These are phyloP conservation scores for Pelusios castaneus DNA, from an alignment of 2,113 vertebrate species.

Conservation along the genomic window DNA sequence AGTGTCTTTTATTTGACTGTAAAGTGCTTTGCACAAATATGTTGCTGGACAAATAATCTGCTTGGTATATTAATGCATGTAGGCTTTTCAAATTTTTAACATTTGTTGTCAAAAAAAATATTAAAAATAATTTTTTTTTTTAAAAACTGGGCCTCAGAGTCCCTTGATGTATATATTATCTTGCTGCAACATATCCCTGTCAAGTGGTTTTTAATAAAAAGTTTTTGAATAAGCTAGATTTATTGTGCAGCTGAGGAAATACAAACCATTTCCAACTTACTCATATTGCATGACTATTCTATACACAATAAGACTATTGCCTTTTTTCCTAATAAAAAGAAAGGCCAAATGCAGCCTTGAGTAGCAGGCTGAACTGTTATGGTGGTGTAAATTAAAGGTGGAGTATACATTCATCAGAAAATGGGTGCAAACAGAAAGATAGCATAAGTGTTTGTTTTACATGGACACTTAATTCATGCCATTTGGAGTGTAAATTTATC, in stretches of 20 bases:
- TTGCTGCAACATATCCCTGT: slow-evolving; percentile 14
- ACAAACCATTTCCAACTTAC: slow-evolving; percentile 14
- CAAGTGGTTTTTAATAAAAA: background rate
- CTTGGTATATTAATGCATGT: background rate
- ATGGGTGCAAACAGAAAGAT: background rate
- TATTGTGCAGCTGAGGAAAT: slow-evolving; percentile 47
- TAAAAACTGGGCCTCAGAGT: background rate
- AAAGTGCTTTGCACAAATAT: background rate
- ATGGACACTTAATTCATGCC: background rate
- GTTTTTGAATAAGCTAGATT: slow-evolving; percentile 20
- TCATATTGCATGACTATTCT: background rate
- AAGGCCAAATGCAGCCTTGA: slow-evolving; percentile 11
- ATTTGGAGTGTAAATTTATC: background rate
- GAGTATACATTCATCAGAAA: background rate
- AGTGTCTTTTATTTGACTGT: background rate
- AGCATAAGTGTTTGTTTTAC: background rate
- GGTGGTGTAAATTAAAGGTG: slow-evolving; percentile 6
- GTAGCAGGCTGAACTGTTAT: background rate
- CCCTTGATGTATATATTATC: slow-evolving; percentile 45
- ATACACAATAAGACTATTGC: background rate
- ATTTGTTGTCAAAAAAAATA: slow-evolving; percentile 19
- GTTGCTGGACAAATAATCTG: background rate
- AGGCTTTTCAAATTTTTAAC: background rate
- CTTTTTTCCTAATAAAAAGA: background rate
- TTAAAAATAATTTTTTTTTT: slow-evolving; percentile 44